Conservation (phyloP, 2,888 invertebrate species). For the Sturmia bella region DNA sequence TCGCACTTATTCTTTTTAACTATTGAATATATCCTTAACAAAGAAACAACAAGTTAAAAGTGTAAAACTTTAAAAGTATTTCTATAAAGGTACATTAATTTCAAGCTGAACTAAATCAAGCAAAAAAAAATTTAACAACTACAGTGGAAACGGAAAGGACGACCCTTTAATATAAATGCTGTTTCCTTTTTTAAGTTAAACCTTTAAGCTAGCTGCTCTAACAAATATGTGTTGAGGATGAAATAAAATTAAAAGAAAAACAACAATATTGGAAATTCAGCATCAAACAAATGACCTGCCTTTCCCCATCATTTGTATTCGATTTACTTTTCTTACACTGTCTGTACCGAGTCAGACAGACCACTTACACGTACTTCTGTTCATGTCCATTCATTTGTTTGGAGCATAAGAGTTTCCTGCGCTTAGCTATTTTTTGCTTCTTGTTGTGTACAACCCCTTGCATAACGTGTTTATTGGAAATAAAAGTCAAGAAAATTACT, state of each 20-base stretch:
- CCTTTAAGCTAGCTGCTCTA: constrained; percentile 17
- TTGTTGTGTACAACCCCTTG: constrained; percentile 1
- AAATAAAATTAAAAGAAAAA: neutral
- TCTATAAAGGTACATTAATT: constrained; percentile 40
- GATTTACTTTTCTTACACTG: constrained; percentile 17
- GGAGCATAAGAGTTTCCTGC: constrained; percentile 28
- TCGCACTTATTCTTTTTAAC: constrained; percentile 45
- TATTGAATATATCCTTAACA: neutral
- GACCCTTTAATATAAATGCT: constrained; percentile 56
- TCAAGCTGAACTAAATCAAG: constrained; percentile 2
- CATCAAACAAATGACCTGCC: constrained; percentile 58
- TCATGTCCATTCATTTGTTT: constrained; percentile 46
- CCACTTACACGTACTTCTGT: constrained; percentile 34
- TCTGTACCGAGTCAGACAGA: neutral
- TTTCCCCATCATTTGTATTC: constrained; percentile 55
- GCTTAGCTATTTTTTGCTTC: constrained; percentile 24
- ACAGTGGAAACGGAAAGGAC: constrained; percentile 34
- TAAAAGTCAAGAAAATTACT: constrained; percentile 61
- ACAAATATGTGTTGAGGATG: constrained; percentile 1
- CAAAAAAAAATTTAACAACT: neutral
- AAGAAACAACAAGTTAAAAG: constrained; percentile 1
- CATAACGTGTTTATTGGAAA: constrained; percentile 63
- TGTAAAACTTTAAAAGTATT: constrained; percentile 20
- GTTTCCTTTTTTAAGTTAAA: constrained; percentile 25
- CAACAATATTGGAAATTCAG: constrained; percentile 22